phyloP scores from a whole-genome alignment of 2,888 invertebrate species.

The Conus canariensis region DNA sequence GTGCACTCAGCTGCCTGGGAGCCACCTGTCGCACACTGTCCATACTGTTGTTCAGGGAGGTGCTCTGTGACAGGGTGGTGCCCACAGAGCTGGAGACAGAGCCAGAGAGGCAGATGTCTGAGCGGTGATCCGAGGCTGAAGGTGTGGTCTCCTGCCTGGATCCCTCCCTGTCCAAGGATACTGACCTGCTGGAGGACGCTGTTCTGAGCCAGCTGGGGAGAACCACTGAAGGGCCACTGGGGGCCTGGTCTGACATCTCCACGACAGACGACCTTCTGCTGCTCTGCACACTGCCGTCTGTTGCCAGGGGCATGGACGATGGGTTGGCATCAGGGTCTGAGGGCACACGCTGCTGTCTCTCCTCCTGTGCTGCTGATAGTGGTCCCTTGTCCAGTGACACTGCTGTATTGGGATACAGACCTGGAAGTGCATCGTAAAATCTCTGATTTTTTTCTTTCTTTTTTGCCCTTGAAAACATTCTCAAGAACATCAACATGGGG shows the following conservation, averaged over 20 bases:
- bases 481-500: too few relatives aligned
- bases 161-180: not conserved
- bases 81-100: conserved; percentile 26
- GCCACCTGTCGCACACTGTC: not conserved
- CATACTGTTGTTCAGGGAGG: not conserved
- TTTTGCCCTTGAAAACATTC: too few relatives aligned
- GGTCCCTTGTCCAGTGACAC: not conserved
- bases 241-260: not conserved
- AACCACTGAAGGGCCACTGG: not conserved
- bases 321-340: not conserved
- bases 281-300: not conserved
- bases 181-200: not conserved
- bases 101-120: conserved; percentile 26
- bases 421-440: not conserved
- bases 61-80: not conserved
- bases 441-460: too few relatives aligned
- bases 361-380: not conserved
- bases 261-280: not conserved
- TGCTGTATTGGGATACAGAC: not conserved
- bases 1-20: not conserved
- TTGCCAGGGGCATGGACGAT: not conserved
- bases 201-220: conserved; percentile 34
- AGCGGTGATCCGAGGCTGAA: not conserved
- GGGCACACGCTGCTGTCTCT: not conserved
- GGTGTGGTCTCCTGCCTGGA: not conserved